These are phyloP conservation scores for Penaeus chinensis DNA, from an alignment of 1,140 invertebrate genomes.

Conservation along the genomic window DNA sequence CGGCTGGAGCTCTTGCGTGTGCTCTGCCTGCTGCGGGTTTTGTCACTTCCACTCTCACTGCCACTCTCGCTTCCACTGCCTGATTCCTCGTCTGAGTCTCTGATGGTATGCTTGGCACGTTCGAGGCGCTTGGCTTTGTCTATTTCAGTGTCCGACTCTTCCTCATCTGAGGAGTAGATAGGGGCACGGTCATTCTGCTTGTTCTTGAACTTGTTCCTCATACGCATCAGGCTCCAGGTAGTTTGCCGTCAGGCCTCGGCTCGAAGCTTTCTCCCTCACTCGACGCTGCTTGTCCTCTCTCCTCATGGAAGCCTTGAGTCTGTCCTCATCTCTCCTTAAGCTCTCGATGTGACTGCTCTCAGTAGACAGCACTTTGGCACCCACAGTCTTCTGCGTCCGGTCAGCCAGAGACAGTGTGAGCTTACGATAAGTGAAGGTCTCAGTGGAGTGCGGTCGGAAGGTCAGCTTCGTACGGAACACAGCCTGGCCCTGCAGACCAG, in stretches of 20 bases:
- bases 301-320: constrained; percentile 85
- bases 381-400: constrained; percentile 93
- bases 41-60: constrained; percentile 25
- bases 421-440: constrained; percentile 98
- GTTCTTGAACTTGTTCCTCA: constrained; percentile 91
- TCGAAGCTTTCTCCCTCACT: constrained; percentile 74
- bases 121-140: constrained; percentile 79
- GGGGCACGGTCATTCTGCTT: constrained; percentile 67
- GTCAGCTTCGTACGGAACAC: constrained; percentile 96
- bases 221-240: constrained; percentile 79
- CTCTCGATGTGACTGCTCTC: constrained; percentile 86
- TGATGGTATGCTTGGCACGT: constrained; percentile 80
- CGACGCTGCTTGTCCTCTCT: constrained; percentile 76
- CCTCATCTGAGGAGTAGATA: constrained; percentile 93
- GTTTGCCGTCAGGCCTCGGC: constrained; percentile 72
- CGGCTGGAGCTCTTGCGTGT: constrained; percentile 20
- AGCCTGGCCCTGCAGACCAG: constrained; percentile 96
- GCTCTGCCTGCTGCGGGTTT: constrained; percentile 13
- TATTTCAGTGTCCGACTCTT: constrained; percentile 87
- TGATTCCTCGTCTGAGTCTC: constrained; percentile 81
- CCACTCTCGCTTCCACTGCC: constrained; percentile 34
- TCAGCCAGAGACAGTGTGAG: constrained; percentile 98
- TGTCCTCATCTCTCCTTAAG: constrained; percentile 83
- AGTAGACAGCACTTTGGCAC: constrained; percentile 95
- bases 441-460: constrained; percentile 97